Percentiles rank a stretch among this genome's conserved stretches.
These are phyloP conservation scores for Mola mola DNA, from an alignment of 2,113 vertebrate species.

Conservation along the genomic window DNA sequence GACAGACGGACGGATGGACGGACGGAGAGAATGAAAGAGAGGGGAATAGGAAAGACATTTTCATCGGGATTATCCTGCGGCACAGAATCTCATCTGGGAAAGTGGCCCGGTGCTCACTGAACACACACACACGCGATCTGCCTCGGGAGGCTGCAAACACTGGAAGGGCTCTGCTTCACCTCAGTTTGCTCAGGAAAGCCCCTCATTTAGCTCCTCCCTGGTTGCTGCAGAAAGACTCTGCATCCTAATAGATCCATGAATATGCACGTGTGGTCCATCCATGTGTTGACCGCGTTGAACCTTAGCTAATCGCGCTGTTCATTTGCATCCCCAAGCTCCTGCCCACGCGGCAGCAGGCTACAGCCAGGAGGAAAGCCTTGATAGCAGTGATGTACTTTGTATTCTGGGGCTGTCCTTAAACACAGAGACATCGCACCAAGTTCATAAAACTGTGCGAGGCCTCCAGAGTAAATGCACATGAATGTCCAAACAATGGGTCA, in stretches of 20 bases:
- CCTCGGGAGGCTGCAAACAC: conserved; percentile 31
- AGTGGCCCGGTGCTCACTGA: conserved; percentile 48
- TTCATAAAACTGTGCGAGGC: too few relatives aligned
- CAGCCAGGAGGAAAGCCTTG: conserved; percentile 30
- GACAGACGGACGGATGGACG: background rate
- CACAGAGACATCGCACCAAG: too few relatives aligned
- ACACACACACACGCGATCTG: conserved; percentile 15
- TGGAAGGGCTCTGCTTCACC: conserved; percentile 34
- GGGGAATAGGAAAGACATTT: conserved; percentile 44
- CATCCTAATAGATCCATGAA: too few relatives aligned
- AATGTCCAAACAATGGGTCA: too few relatives aligned
- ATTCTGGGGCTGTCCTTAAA: conserved; percentile 1
- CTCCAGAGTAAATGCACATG: too few relatives aligned
- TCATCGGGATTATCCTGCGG: conserved; percentile 66
- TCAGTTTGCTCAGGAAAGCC: conserved; percentile 49
- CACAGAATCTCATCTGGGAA: conserved; percentile 65
- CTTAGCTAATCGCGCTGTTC: too few relatives aligned
- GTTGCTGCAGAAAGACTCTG: conserved; percentile 3
- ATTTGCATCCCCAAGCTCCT: conserved; percentile 29
- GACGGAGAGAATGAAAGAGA: background rate
- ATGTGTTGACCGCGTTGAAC: conserved; percentile 51
- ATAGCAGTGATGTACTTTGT: too few relatives aligned
- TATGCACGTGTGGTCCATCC: too few relatives aligned
- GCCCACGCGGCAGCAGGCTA: conserved; percentile 6
- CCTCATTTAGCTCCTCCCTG: conserved; percentile 5